These are phyloP conservation scores for Bos taurus DNA, from an alignment of 2,113 vertebrate genomes.

Conservation along the genomic window DNA sequence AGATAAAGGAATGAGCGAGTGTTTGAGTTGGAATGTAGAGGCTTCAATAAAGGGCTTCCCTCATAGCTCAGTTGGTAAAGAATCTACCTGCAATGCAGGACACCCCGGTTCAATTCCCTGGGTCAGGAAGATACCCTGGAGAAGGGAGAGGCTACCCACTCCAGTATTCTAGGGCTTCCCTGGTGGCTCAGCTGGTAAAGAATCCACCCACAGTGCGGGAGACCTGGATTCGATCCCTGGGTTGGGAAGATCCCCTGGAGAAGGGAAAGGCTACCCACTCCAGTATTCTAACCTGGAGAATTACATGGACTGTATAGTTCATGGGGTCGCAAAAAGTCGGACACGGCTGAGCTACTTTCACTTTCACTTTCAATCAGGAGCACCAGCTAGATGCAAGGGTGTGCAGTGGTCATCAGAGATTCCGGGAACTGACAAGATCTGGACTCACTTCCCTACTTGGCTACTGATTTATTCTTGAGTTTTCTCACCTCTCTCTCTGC, in stretches of 20 bases:
- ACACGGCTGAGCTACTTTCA: not conserved
- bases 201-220: accelerated
- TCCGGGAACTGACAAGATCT: accelerated
- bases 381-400: not conserved
- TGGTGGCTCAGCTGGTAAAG: not conserved
- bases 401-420: accelerated
- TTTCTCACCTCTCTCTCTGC: not conserved
- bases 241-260: not conserved
- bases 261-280: not conserved
- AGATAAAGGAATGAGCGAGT: not conserved
- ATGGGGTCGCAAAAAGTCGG: not conserved
- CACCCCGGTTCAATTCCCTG: not conserved
- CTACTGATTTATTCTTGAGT: not conserved
- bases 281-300: not conserved
- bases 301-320: not conserved
- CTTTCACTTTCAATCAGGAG: not conserved
- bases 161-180: not conserved
- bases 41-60: not conserved
- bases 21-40: accelerated
- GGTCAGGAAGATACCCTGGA: accelerated
- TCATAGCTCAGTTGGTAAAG: not conserved
- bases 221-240: not conserved
- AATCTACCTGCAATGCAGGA: not conserved
- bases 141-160: not conserved
- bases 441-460: not conserved